Conservation (phyloP, 2,888 invertebrate genomes). For the Drosophila suboccidentalis region DNA sequence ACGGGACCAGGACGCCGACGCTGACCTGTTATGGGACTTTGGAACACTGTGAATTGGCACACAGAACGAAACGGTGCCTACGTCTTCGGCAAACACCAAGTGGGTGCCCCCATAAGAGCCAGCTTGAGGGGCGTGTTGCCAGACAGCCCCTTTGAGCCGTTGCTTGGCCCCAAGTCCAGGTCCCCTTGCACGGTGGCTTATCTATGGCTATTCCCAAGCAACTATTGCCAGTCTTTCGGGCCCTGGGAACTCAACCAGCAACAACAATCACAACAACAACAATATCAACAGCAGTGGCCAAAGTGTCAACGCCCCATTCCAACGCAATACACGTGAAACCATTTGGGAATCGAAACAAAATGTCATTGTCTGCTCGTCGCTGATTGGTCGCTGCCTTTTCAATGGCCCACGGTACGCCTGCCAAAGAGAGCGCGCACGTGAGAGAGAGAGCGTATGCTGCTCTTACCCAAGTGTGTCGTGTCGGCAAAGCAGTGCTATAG, state of each 20-base stretch:
- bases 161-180: slow-evolving; percentile 41
- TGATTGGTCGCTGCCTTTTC: slow-evolving; percentile 67
- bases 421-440: slow-evolving; percentile 47
- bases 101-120: slow-evolving; percentile 31
- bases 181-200: slow-evolving; percentile 47
- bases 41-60: slow-evolving; percentile 78
- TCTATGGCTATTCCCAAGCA: slow-evolving; percentile 59
- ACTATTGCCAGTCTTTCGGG: slow-evolving; percentile 34
- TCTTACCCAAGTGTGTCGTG: slow-evolving; percentile 37
- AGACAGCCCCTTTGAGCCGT: slow-evolving; percentile 39
- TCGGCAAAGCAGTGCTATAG: slow-evolving; percentile 48
- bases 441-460: slow-evolving; percentile 37
- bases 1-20: slow-evolving; percentile 43
- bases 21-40: slow-evolving; percentile 52
- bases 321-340: slow-evolving; percentile 37
- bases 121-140: slow-evolving; percentile 39
- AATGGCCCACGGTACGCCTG: slow-evolving; percentile 48
- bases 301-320: slow-evolving; percentile 73
- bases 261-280: slow-evolving; percentile 3
- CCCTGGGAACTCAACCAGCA: slow-evolving; percentile 6
- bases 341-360: slow-evolving; percentile 71
- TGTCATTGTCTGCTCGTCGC: slow-evolving; percentile 64
- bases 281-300: slow-evolving; percentile 27
- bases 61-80: slow-evolving; percentile 35
- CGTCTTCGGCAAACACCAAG: slow-evolving; percentile 30